A percentile compares a stretch with the other conserved stretches of the same genome.
Conservation (phyloP, 1,140 invertebrate species). For the Drosophila serrata region DNA sequence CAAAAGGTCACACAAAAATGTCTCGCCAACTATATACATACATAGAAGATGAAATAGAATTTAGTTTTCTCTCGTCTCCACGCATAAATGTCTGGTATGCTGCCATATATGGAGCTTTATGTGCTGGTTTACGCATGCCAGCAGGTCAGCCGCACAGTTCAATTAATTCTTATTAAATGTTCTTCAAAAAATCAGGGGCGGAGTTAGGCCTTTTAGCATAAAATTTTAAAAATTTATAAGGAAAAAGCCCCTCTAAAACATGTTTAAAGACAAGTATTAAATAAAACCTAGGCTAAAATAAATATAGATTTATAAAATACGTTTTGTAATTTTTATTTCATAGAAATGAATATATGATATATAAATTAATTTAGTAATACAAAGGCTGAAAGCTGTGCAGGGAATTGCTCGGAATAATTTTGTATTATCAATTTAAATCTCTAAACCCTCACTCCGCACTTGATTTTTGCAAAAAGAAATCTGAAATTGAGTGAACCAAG, state of each 20-base stretch:
- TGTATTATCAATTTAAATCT: background rate
- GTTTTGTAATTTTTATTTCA: too few relatives aligned
- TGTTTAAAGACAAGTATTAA: background rate
- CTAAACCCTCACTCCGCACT: slow-evolving; percentile 29
- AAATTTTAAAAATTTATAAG: background rate
- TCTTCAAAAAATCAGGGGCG: slow-evolving; percentile 40
- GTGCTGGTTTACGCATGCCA: slow-evolving; percentile 39
- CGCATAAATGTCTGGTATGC: slow-evolving; percentile 18
- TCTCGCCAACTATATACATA: background rate
- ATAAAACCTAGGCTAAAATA: background rate
- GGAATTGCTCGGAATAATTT: too few relatives aligned
- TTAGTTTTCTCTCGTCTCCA: background rate
- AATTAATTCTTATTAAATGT: slow-evolving; percentile 74
- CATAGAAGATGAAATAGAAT: background rate
- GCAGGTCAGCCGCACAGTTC: slow-evolving; percentile 75
- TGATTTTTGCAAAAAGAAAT: slow-evolving; percentile 56
- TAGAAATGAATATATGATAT: too few relatives aligned
- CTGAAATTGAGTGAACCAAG: slow-evolving; percentile 55
- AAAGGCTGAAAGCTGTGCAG: too few relatives aligned
- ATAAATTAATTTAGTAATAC: too few relatives aligned
- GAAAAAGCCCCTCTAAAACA: too few relatives aligned
- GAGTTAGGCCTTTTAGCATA: background rate
- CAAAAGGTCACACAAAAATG: background rate
- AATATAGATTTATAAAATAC: background rate
- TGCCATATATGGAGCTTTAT: slow-evolving; percentile 12